Base-by-base conservation (phyloP, 2,113 vertebrate species). In the Theristicus caerulescens region DNA sequence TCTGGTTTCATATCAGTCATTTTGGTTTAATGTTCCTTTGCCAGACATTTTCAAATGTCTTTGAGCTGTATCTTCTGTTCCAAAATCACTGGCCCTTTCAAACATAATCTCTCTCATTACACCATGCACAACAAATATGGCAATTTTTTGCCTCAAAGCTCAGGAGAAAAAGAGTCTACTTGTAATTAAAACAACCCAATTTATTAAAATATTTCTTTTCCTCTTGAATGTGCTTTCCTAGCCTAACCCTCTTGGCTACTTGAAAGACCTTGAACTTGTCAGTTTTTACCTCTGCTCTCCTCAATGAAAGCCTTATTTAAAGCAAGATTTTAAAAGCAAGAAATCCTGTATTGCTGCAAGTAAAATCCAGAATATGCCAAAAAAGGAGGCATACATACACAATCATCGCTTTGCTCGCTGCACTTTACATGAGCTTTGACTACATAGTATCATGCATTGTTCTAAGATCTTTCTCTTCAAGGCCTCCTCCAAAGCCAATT, bases 401-500 rank as follows among this genome's bases (percentile, higher is more conserved):
- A 64, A 79, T 6, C 24, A 42, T 76, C 46, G 15, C 16, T 83
- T 55, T 86, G 49, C 40, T 83, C 22, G 21, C 9, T 55, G 47
- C 32, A 42, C 67, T 55, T 74, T 11, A 20, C 9, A 11, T 51
- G n/a, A 13, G 55, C 22, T 94, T 74, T 82, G 22, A 16, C 40
- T 52, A 31, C 8, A 3, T 9, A 9, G 16, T 66, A 51, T 3
- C 0, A 0, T 47, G 27, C 3, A 4, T 65, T 78, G 11, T 70
- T 83, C 46, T 51, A 16, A 57, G 44, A 15, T 6, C 17, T n/a
- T 62, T 58, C 54, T 58, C 17, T 80, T 61, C 67, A 70, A 91
- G 49, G 18, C 44, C 22, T 83, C 32, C 38, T 72, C 54, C 24
- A 26, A n/a, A 57, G 13, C 14, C 47, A 62, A 1, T 12, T 2